Conservation (phyloP, 2,797 vertebrate species). For the Pipistrellus pygmaeus region DNA sequence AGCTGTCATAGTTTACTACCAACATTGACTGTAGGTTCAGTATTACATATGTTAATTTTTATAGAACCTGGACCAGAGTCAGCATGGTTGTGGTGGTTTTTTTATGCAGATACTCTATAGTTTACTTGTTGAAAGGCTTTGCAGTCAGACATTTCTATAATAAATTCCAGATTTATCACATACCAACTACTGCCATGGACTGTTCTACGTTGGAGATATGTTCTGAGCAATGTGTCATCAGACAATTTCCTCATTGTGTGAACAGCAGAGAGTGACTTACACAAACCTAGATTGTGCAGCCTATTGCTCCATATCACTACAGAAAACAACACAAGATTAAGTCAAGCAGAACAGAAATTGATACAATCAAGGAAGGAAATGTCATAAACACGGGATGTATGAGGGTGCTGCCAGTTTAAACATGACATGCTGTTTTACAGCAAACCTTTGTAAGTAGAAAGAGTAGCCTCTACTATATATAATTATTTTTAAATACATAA, state of each 20-base stretch:
- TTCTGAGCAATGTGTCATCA: background rate
- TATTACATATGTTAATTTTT: background rate
- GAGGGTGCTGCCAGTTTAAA: background rate
- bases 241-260: background rate
- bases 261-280: background rate
- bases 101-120: background rate
- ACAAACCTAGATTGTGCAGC: background rate
- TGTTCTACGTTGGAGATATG: background rate
- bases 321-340: background rate
- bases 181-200: background rate
- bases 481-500: background rate
- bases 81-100: background rate
- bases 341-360: background rate
- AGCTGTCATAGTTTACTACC: background rate
- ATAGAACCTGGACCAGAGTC: background rate
- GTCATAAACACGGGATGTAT: background rate
- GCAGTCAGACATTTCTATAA: background rate
- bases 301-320: background rate
- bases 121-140: background rate
- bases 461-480: background rate
- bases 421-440: background rate
- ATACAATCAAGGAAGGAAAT: background rate
- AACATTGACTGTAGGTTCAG: background rate
- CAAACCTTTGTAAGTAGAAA: background rate
- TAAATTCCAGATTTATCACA: background rate